Base-by-base conservation (phyloP, 2,888 invertebrate species). In the Icerya purchasi region DNA sequence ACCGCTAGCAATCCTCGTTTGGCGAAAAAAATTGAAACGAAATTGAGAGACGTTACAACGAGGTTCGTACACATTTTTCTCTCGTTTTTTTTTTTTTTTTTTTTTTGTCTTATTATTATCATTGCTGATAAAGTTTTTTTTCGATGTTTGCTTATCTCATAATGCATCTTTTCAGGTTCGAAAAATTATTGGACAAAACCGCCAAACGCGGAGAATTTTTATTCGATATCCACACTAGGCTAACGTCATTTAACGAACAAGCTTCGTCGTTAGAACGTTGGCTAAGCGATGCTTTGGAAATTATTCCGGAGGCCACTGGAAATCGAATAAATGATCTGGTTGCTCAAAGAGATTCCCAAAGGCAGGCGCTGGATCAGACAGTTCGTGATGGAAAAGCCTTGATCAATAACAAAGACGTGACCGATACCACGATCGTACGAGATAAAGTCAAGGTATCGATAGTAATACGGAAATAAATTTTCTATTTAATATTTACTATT, bases 21-120 rank as follows among this genome's bases (percentile, higher is more conserved):
- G 61, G 90, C 91, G 1, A 90, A 88, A 73, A 87, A 89, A 67
- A 82, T 93, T 61, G 91, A 93, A 70, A 79, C 82, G 60, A 84
- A 92, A 66, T 76, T 93, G n/a, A 84, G 84, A 65, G 92, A 93
- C 67, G 85, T 93, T 1, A 85, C 84, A 62, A 68, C 71, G 22
- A 68, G 68, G 68, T n/a, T n/a, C n/a, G n/a, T n/a, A n/a, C n/a
- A n/a, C n/a, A n/a, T n/a, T n/a, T n/a, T n/a, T n/a, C n/a, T n/a
- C n/a, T n/a, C n/a, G n/a, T n/a, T n/a, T n/a, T n/a, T n/a, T n/a
- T n/a, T n/a, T n/a, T n/a, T n/a, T n/a, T n/a, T n/a, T n/a, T n/a
- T n/a, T n/a, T n/a, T n/a, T n/a, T n/a, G n/a, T n/a, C n/a, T n/a
- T n/a, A n/a, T n/a, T n/a, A n/a, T n/a, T n/a, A n/a, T n/a, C n/a